These are phyloP conservation scores for Leptoclinus maculatus DNA, from an alignment of 2,797 vertebrate species.

Conservation along the genomic window DNA sequence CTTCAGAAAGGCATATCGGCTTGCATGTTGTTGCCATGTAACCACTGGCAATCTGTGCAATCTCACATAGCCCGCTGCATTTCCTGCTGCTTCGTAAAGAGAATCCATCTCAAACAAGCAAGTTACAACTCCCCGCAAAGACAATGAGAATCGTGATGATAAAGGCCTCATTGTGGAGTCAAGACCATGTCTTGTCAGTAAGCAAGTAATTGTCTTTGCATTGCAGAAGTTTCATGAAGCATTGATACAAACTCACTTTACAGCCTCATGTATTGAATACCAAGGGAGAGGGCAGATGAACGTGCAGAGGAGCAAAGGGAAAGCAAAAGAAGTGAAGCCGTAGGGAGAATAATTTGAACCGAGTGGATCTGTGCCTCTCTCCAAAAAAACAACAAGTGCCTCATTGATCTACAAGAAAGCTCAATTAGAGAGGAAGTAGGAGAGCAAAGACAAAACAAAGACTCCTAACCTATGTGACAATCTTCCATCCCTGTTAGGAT, in stretches of 20 bases:
- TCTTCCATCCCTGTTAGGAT: background rate
- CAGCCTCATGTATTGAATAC: slow-evolving; percentile 12
- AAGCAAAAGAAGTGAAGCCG: background rate
- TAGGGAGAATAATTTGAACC: slow-evolving; percentile 9
- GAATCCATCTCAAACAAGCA: background rate
- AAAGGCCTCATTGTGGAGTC: slow-evolving; percentile 9
- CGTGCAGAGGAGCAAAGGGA: background rate
- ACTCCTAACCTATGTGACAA: background rate
- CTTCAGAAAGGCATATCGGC: background rate
- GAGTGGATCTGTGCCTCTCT: slow-evolving; percentile 1
- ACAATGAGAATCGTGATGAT: background rate
- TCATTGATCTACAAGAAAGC: slow-evolving; percentile 21
- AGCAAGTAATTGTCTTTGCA: slow-evolving; percentile 35
- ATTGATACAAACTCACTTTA: slow-evolving; percentile 12
- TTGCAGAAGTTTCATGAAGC: slow-evolving; percentile 33
- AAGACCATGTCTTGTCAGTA: background rate
- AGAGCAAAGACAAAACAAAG: background rate
- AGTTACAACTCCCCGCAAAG: background rate
- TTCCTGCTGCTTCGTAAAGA: background rate
- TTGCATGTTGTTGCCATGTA: background rate
- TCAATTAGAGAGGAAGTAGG: slow-evolving; percentile 17
- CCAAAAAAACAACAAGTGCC: background rate
- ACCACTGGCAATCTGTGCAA: background rate
- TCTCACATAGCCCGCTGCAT: background rate
- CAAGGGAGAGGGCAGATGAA: slow-evolving; percentile 10